Evolutionary conservation across 2,797 vertebrate genomes (phyloP).

Genomic region (Cercopithecus petaurista): DNA sequence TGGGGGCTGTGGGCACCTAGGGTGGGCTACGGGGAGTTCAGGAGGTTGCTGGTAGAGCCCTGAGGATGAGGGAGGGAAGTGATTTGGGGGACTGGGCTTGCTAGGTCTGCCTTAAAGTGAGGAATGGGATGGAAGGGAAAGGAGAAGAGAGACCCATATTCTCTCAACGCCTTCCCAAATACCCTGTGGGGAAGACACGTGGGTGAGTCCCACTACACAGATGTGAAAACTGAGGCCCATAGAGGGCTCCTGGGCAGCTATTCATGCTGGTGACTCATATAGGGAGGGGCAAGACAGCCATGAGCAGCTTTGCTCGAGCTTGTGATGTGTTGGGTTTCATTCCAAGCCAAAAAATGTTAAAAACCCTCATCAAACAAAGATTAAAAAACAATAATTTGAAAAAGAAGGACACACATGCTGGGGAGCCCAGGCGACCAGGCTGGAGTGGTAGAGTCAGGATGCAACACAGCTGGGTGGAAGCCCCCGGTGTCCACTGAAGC

Average conservation of each 20-base stretch:
- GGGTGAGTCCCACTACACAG: neutral
- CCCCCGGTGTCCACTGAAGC: accelerated
- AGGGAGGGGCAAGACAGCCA: accelerated
- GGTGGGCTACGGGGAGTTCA: neutral
- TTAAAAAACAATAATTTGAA: neutral
- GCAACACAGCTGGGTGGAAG: accelerated
- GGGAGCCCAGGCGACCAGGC: accelerated
- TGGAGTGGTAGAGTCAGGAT: accelerated
- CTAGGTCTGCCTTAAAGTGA: neutral
- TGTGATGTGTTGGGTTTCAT: neutral
- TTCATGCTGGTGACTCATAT: neutral
- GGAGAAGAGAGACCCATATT: neutral
- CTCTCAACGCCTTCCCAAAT: neutral
- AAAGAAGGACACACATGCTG: neutral
- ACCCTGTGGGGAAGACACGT: neutral
- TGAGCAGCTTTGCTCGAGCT: neutral
- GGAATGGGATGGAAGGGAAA: neutral
- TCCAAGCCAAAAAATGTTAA: neutral
- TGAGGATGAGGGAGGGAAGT: neutral
- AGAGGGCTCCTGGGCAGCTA: neutral
- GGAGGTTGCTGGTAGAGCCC: too few relatives aligned
- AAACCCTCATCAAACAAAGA: neutral
- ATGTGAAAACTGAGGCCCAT: neutral
- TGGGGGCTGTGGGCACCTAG: neutral
- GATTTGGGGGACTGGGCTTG: neutral